Percentiles rank a stretch among this genome's conserved stretches.
Evolutionary conservation across 2,113 vertebrate genomes (phyloP).

Genomic region (Gavia stellata): DNA sequence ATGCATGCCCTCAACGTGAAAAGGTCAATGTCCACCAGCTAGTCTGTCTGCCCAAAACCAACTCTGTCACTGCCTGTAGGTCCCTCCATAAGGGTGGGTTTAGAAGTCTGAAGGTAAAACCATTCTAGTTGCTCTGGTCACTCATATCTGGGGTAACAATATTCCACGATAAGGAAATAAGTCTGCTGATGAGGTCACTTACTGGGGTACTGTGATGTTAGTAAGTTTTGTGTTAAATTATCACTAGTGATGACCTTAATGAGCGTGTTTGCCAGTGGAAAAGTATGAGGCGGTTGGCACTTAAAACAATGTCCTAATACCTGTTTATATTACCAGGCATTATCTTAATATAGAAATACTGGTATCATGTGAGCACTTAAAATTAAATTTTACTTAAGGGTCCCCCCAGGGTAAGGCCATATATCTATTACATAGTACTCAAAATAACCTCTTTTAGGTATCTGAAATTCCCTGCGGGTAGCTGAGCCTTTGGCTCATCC

Average conservation of each 20-base stretch:
- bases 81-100: rapidly evolving
- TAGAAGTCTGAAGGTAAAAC: neutral
- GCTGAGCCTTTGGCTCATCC: neutral
- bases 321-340: neutral
- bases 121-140: neutral
- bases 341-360: neutral
- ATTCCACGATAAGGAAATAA: neutral
- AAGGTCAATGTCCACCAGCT: neutral
- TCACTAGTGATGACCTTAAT: neutral
- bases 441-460: neutral
- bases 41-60: neutral
- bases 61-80: neutral
- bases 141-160: neutral
- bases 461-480: neutral
- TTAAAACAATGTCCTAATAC: neutral
- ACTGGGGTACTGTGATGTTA: neutral
- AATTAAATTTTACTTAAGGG: neutral
- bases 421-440: neutral
- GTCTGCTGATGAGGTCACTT: rapidly evolving
- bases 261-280: neutral
- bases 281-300: neutral
- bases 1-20: neutral
- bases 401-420: neutral
- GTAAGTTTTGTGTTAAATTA: neutral
- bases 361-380: neutral